phyloP scores from a whole-genome alignment of 2,113 vertebrate genomes.

The Cephalophus harveyi region DNA sequence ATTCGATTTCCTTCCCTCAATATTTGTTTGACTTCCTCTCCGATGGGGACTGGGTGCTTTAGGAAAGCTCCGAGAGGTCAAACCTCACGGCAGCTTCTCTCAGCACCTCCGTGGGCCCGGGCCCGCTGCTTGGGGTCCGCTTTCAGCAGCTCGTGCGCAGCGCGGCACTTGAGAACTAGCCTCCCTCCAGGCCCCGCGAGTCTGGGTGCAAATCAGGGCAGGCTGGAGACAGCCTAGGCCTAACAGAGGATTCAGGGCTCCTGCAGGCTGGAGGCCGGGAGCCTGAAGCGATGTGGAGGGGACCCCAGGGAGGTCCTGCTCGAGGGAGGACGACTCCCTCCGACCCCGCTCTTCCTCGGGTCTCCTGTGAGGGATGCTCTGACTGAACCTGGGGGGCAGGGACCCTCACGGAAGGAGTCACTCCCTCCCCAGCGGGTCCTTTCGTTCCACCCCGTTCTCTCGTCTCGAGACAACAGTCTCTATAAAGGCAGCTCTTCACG shows the following conservation, averaged over 20 bases:
- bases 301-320: not conserved
- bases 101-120: slow-evolving; percentile 41
- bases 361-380: not conserved
- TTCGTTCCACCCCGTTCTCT: not conserved
- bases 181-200: slow-evolving; percentile 59
- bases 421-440: not conserved
- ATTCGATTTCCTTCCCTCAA: slow-evolving; percentile 65
- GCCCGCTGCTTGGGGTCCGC: not conserved
- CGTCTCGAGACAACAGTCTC: not conserved
- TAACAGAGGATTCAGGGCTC: slow-evolving; percentile 6
- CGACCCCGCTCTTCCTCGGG: fast-evolving
- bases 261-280: not conserved
- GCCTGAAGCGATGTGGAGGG: not conserved
- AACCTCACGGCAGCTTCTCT: slow-evolving; percentile 23
- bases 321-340: not conserved
- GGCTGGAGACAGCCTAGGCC: slow-evolving; percentile 62
- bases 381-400: not conserved
- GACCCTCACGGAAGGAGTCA: not conserved
- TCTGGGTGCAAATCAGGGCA: slow-evolving; percentile 74
- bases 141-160: slow-evolving; percentile 29
- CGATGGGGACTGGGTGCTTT: slow-evolving; percentile 15
- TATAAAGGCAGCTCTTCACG: not conserved
- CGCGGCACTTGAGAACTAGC: slow-evolving; percentile 43
- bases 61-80: slow-evolving; percentile 45
- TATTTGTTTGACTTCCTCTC: slow-evolving; percentile 70